Base-by-base conservation (phyloP, 2,797 vertebrate species). In the Sebastolobus altivelis region DNA sequence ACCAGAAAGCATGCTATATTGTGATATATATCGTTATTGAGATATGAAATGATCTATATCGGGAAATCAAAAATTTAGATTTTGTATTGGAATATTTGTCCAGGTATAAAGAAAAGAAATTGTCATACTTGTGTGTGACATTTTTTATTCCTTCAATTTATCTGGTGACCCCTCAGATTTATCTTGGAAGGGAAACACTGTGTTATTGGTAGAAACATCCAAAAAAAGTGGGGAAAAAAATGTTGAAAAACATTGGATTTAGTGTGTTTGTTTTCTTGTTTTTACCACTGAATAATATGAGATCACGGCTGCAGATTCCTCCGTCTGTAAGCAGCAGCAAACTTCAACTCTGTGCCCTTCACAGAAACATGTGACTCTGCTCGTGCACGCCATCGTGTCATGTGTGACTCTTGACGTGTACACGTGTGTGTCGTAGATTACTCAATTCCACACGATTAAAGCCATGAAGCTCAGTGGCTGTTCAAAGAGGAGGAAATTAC, bases 401-500 rank as follows among this genome's bases (percentile, higher is more conserved):
- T 81, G 74, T 83, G 84, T 67, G 55, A 55, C 56, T 63, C 8
- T 13, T n/a, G 49, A 18, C 18, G 13, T n/a, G 35, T 54, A 69
- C 54, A 72, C 72, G 61, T 54, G 61, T 79, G 65, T 69, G 59
- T 54, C 14, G 40, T 54, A 62, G 85, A 90, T 86, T 75, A 88
- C 49, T 33, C 65, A 65, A 87, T 72, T 66, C 35, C 80, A 90
- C 66, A 88, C 87, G 90, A 80, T 84, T 80, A 82, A 83, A 89
- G 33, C 59, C 60, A 49, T 62, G 58, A 66, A 77, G 61, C 81
- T 70, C 14, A 46, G 43, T 18, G 43, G 14, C 43, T 46, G 49
- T 22, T 46, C 13, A 46, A 25, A 73, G 37, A 25, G 2, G 2
- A 46, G 4, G 20, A 55, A 33, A 40, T 1, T 2, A 2, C 16